phyloP scores from a whole-genome alignment of 1,140 invertebrate genomes.

The Drosophila kurseongensis region DNA sequence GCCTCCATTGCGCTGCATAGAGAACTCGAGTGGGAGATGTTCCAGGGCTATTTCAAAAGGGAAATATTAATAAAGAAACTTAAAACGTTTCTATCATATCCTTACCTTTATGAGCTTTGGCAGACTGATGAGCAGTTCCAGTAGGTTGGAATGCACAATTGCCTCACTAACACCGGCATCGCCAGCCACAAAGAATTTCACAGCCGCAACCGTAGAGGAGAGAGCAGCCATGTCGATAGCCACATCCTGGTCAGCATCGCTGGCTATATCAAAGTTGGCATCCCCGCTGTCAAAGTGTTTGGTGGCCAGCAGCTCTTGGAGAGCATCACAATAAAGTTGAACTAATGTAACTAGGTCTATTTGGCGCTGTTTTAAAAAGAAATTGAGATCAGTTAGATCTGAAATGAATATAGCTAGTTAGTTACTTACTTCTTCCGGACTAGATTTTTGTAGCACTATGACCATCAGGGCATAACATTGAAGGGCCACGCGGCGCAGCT shows the following conservation, averaged over 20 bases:
- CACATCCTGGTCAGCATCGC: constrained; percentile 65
- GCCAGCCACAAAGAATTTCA: constrained; percentile 58
- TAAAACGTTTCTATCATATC: background rate
- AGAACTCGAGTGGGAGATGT: constrained; percentile 56
- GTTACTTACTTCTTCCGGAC: constrained; percentile 86
- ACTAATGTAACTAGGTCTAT: constrained; percentile 87
- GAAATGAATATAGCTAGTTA: too few relatives aligned
- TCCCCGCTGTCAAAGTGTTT: constrained; percentile 66
- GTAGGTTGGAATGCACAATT: constrained; percentile 71
- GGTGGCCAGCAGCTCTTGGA: constrained; percentile 72
- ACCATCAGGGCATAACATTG: constrained; percentile 87
- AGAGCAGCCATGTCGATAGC: constrained; percentile 72
- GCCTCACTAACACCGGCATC: constrained; percentile 49
- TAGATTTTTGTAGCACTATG: constrained; percentile 86
- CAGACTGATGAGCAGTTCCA: constrained; percentile 69
- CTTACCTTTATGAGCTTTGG: constrained; percentile 64
- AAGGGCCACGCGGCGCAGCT: constrained; percentile 85
- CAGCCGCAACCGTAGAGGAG: constrained; percentile 56
- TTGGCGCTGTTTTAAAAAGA: constrained; percentile 85
- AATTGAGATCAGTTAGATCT: background rate
- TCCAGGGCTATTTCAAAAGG: constrained; percentile 54
- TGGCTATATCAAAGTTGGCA: constrained; percentile 73
- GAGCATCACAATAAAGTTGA: constrained; percentile 85
- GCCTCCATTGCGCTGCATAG: constrained; percentile 68
- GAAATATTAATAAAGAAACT: background rate